These are phyloP conservation scores for Babyrousa celebensis DNA, from an alignment of 2,797 vertebrate species.

Conservation along the genomic window DNA sequence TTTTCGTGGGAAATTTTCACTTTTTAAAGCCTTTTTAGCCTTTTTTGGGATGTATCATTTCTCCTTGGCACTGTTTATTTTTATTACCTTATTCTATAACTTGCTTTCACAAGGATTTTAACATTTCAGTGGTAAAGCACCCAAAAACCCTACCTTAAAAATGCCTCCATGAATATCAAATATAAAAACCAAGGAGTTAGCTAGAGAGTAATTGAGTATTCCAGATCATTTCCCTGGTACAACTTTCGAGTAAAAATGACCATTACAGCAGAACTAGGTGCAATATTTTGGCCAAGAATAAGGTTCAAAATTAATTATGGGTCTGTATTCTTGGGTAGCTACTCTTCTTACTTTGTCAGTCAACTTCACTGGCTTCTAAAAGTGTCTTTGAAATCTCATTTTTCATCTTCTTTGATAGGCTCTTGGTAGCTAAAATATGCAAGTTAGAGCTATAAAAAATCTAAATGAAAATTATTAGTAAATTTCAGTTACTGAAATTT, in stretches of 20 bases:
- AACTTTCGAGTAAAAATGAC: conserved; percentile 19
- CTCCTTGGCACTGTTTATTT: conserved; percentile 1
- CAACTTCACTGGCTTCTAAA: conserved; percentile 47
- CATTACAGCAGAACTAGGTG: background rate
- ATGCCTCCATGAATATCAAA: background rate
- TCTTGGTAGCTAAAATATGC: conserved; percentile 55
- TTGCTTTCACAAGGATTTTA: conserved; percentile 45
- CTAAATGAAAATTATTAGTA: conserved; percentile 56
- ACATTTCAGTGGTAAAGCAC: conserved; percentile 44
- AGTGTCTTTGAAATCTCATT: conserved; percentile 36
- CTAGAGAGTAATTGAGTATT: background rate
- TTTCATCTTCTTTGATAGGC: conserved; percentile 59
- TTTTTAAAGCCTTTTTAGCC: conserved; percentile 5
- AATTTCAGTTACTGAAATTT: conserved; percentile 54
- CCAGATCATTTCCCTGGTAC: conserved; percentile 5
- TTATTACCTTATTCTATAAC: background rate
- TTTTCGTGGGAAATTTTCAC: background rate
- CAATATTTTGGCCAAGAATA: background rate
- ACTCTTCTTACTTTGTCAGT: background rate
- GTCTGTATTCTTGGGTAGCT: background rate
- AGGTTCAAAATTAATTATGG: background rate
- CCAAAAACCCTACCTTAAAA: background rate
- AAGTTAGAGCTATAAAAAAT: conserved; percentile 32
- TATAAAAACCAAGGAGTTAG: conserved; percentile 54
- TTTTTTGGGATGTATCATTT: background rate